Base-by-base conservation (phyloP, 2,113 vertebrate species). In the Zosterops pallidus region DNA sequence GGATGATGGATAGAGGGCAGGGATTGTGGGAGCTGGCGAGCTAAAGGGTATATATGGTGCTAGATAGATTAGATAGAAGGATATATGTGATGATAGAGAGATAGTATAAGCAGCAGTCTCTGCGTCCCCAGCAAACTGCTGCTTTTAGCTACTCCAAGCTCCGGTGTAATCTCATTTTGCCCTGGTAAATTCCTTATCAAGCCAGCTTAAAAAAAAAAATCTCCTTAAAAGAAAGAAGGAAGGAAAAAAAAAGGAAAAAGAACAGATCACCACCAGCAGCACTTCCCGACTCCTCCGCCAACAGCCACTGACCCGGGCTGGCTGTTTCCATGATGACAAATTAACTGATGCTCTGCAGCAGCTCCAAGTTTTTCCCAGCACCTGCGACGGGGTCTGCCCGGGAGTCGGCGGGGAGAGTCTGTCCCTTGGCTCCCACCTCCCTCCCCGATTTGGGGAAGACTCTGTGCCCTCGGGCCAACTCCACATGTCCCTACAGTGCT, bases 1-100 rank as follows among this genome's bases (percentile, higher is more conserved):
- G 92, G 95, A 96, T 97, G 96, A 97, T 97, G 96, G 95, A 97
- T 97, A 89, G 96, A 96, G 96, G 96, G 96, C 94, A 93, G 29
- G 76, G 90, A 90, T 35, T 84, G 94, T 47, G 94, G 86, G 92
- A 95, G 88, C 92, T 67, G 86, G 90, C 14, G 39, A 86, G 96
- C 90, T 97, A 93, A 92, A 94, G 92, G 92, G 94, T 94, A 76
- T 93, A 94, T 89, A 93, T 6, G 64, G 86, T 89, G 88, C 94
- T 77, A 83, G 94, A 92, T 94, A 89, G 94, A 96, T 96, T 46
- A 94, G 95, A 97, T 94, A 63, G 96, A 96, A 95, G 93, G 95
- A 95, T 95, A 74, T 91, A 80, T 94, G 86, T 72, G 91, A 65
- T 91, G 90, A 95, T 91, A 85, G 89, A 78, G 88, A 90, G 95